Percentiles rank a stretch among this genome's conserved stretches.
phyloP scores from a whole-genome alignment of 2,888 invertebrate genomes.

The Dichetophora obliterata region DNA sequence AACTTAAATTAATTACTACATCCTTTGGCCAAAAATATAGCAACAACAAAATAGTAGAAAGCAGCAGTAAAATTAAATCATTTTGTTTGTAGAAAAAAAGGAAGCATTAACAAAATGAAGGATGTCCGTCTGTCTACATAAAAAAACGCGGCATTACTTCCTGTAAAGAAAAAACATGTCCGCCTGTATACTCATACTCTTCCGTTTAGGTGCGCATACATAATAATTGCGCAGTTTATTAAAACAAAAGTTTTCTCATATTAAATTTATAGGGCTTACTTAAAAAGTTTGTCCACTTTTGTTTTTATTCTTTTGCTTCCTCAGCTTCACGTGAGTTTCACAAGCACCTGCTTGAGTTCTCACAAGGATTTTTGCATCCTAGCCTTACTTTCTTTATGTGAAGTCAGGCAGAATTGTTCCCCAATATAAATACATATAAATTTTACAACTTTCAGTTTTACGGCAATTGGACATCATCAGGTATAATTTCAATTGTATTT shows the following conservation, averaged over 20 bases:
- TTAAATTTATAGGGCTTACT: background rate
- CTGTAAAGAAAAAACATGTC: slow-evolving; percentile 41
- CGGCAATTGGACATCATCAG: slow-evolving; percentile 50
- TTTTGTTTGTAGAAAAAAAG: background rate
- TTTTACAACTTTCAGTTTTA: slow-evolving; percentile 42
- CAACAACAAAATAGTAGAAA: background rate
- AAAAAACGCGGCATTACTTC: background rate
- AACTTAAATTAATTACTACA: slow-evolving; percentile 47
- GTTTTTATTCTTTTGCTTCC: background rate
- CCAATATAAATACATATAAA: slow-evolving; percentile 20
- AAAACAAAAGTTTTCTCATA: slow-evolving; percentile 25
- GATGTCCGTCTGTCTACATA: background rate
- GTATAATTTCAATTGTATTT: slow-evolving; percentile 53
- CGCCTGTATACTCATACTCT: slow-evolving; percentile 38
- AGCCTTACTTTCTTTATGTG: background rate
- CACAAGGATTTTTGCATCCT: slow-evolving; percentile 40
- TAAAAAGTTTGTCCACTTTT: background rate
- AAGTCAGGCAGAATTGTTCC: background rate
- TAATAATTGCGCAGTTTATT: slow-evolving; percentile 33
- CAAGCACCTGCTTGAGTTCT: slow-evolving; percentile 50
- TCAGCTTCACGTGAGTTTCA: slow-evolving; percentile 16
- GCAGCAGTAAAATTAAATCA: background rate
- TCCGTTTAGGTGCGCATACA: slow-evolving; percentile 44
- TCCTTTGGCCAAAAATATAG: slow-evolving; percentile 21
- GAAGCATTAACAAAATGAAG: background rate